Conservation (phyloP, 2,113 vertebrate genomes). For the Mola mola region DNA sequence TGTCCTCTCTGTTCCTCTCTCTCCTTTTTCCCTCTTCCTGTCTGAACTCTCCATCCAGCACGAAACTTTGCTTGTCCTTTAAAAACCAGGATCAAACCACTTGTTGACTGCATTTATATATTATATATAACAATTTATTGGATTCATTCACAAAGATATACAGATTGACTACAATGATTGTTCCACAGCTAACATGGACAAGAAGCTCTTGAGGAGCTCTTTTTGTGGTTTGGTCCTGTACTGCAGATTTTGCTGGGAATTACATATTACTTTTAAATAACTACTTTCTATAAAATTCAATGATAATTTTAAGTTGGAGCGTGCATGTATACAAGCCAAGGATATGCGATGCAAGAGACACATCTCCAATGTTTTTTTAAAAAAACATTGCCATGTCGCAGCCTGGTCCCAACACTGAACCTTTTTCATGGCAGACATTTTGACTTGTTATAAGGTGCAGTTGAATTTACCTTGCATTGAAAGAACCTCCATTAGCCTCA, state of each 20-base stretch:
- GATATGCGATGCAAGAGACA: conserved; percentile 27
- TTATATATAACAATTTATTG: neutral
- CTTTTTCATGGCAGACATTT: conserved; percentile 17
- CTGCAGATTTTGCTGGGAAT: conserved; percentile 7
- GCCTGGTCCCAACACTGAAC: conserved; percentile 1
- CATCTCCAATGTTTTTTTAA: conserved; percentile 19
- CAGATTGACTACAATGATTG: no score
- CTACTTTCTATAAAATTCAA: no score
- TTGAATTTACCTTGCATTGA: neutral
- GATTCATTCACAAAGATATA: no score
- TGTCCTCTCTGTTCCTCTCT: conserved; percentile 1
- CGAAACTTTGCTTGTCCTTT: conserved; percentile 46
- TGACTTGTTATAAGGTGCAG: neutral
- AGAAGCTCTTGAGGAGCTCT: no score
- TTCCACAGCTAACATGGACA: no score
- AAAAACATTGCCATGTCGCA: conserved; percentile 26
- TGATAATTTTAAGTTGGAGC: conserved; percentile 11
- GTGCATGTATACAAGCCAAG: conserved; percentile 54
- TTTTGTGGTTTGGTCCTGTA: conserved; percentile 65
- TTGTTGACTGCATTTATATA: neutral
- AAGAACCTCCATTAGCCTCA: no score
- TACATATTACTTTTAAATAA: neutral
- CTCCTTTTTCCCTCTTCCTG: conserved; percentile 4
- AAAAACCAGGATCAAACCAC: conserved; percentile 66
- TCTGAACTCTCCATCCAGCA: conserved; percentile 47